Conservation (phyloP, 1,140 invertebrate genomes). For the Homarus americanus region DNA sequence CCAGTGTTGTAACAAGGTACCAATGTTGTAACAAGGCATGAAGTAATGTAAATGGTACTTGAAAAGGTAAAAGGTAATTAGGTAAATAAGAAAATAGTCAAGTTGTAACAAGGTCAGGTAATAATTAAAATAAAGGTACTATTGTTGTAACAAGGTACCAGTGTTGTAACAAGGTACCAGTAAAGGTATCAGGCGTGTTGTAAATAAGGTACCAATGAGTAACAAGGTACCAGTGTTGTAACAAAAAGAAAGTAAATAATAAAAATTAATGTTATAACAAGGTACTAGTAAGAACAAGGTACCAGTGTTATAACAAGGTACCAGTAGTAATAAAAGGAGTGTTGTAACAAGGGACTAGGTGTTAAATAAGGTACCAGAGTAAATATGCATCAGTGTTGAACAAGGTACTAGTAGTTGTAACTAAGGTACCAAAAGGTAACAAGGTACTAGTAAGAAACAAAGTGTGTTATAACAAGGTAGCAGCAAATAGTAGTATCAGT, state of each 20-base stretch:
- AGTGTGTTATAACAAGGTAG: no score
- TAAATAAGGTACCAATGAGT: background rate
- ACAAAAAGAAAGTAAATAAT: background rate
- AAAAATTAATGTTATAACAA: background rate
- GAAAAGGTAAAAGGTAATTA: background rate
- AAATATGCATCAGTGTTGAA: no score
- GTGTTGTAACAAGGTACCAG: no score
- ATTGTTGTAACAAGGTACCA: background rate
- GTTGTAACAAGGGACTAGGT: no score
- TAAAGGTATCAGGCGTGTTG: background rate
- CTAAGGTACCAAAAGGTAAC: no score
- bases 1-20: no score
- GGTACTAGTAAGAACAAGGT: background rate
- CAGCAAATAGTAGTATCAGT: no score
- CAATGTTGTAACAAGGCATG: no score
- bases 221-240: background rate
- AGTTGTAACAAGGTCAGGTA: background rate
- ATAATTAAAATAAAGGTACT: conserved; percentile 27
- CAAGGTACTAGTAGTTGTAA: no score
- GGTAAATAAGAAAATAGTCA: conserved; percentile 8
- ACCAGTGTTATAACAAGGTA: background rate
- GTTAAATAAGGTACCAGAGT: no score
- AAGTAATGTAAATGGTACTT: conserved; percentile 17
- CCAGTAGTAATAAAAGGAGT: background rate
- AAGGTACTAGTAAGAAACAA: no score